Evolutionary conservation across 2,113 vertebrate species (phyloP).

Genomic region (Trogon surrucura): DNA sequence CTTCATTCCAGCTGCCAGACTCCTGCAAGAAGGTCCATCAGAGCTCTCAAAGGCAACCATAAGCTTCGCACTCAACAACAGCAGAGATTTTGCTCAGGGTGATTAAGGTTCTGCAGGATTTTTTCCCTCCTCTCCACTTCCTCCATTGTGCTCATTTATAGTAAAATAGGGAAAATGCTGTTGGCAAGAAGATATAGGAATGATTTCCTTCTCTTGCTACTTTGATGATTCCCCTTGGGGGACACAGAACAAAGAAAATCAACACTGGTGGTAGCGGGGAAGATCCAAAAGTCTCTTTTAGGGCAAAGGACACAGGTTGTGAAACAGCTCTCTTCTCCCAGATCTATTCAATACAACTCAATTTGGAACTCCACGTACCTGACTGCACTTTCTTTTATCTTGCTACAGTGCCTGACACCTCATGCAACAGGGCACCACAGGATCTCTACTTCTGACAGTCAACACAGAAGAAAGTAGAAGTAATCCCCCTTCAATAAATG

Average conservation of each 20-base stretch:
- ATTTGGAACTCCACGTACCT: background rate
- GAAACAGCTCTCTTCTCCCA: background rate
- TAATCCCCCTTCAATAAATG: background rate
- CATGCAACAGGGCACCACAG: background rate
- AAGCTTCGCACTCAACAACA: background rate
- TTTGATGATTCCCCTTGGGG: constrained; percentile 65
- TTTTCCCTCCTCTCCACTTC: background rate
- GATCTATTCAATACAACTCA: background rate
- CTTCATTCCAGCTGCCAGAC: background rate
- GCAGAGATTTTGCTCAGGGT: constrained; percentile 29
- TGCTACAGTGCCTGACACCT: background rate
- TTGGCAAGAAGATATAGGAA: constrained; percentile 60
- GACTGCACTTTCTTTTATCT: background rate
- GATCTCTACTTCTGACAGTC: background rate
- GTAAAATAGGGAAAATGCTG: constrained; percentile 62
- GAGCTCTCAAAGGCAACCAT: background rate
- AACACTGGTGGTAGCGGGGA: background rate
- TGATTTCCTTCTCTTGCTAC: constrained; percentile 55
- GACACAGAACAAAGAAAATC: constrained; percentile 58
- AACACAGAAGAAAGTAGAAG: background rate
- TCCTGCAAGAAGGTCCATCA: background rate
- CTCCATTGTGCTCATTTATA: constrained; percentile 54
- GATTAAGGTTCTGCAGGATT: constrained; percentile 30
- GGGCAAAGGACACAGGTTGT: constrained; percentile 52
- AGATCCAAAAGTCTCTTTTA: constrained; percentile 60